phyloP scores from a whole-genome alignment of 92 coral and sea anemone species.

The Heteractis magnifica region DNA sequence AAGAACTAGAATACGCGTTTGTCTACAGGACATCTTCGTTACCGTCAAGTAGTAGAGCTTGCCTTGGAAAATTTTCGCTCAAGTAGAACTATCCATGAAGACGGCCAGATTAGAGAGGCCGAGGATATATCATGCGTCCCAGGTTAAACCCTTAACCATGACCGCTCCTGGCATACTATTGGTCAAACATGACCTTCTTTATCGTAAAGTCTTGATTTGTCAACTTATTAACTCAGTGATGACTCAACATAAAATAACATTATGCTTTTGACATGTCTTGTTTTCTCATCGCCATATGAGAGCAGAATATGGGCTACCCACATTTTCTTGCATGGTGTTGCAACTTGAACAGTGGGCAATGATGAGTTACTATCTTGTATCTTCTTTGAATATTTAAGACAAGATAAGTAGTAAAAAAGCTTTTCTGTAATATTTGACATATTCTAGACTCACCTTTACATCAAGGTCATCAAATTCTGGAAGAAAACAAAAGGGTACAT shows the following conservation, averaged over 20 bases:
- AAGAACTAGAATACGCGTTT: background rate
- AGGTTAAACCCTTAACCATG: no score
- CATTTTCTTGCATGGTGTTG: slow-evolving; percentile 15
- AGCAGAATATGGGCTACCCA: background rate
- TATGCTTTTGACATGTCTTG: no score
- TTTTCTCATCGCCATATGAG: slow-evolving; percentile 8
- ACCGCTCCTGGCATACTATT: background rate
- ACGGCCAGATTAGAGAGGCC: background rate
- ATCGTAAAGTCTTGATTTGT: no score
- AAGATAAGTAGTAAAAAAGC: no score
- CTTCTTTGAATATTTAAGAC: no score
- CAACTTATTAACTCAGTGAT: no score
- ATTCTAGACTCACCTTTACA: no score
- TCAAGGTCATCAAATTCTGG: no score
- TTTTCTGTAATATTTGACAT: no score
- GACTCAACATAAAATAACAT: no score
- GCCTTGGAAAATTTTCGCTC: background rate
- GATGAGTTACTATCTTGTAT: background rate
- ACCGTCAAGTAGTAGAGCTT: background rate
- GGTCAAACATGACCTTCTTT: no score
- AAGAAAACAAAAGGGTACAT: no score
- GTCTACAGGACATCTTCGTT: background rate
- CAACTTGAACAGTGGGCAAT: slow-evolving; percentile 12
- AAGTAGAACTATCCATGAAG: background rate
- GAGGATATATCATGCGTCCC: background rate